Evolutionary conservation across 2,888 invertebrate species (phyloP), one percentile per base, ranked within the genome.

Genomic region (Agriopis aurantiaria): DNA sequence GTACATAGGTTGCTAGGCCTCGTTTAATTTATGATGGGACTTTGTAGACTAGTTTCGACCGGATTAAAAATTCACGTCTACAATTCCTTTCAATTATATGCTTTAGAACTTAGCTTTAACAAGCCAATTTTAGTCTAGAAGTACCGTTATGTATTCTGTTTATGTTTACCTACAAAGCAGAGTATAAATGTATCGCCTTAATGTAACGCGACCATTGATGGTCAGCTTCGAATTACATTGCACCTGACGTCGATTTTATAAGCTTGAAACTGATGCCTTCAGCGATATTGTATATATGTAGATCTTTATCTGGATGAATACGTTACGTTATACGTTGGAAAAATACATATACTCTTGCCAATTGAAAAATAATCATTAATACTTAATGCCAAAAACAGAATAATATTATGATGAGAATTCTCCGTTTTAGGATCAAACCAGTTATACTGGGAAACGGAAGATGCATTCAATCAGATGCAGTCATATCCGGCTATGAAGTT

Each of bases 391-490:
- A 17, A 8, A 51, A 6, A 4, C n/a, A 33, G 33, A 33, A 33
- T 17, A n/a, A 17, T 49, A 14, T 14, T 49, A 49, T n/a, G 4
- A 17, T 9, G 8, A 33, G 2, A 52, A 33, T 14, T 53, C 60
- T 73, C 75, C 75, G 65, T 88, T 90, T 63, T 85, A 97, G 97
- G 83, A 96, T 98, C 89, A 97, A 96, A 87, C 98, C 97, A 9
- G 97, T 97, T 14, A 97, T 97, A 74, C 95, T 97, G 82, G 97
- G 97, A 51, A 97, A 97, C 80, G 97, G 97, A 7, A 95, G 98
- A 77, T 96, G 96, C 82, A 95, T 97, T 63, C 96, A 97, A 86
- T 95, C 96, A 9, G 97, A 97, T 87, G 93, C 97, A 3, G 94
- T 97, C 11, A 96, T 98, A 81, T 96, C 96, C 69, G 97, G 97